Evolutionary conservation across 2,113 vertebrate genomes (phyloP).

Genomic region (Potamarius usumacintae): DNA sequence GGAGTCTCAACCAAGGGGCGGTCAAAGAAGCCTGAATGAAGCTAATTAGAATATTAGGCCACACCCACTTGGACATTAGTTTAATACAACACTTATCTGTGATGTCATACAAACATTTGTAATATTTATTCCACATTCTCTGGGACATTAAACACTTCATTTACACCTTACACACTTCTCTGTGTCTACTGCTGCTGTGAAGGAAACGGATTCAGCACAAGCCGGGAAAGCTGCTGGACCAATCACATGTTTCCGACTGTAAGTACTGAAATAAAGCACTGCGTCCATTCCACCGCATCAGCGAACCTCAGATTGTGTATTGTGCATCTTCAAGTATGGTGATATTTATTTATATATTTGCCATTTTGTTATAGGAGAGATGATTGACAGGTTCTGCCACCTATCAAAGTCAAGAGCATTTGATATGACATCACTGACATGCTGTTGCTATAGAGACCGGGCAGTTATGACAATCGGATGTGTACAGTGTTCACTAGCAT

Average conservation of each 20-base stretch:
- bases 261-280: not conserved
- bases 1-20: not conserved
- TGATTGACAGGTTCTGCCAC: conserved; percentile 7
- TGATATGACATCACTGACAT: conserved; percentile 43
- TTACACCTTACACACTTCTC: not conserved
- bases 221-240: not conserved
- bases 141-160: conserved; percentile 6
- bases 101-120: not conserved
- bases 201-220: not conserved
- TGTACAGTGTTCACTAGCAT: conserved; percentile 74
- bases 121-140: not conserved
- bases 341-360: not conserved
- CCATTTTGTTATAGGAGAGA: not conserved
- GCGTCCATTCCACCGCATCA: not conserved
- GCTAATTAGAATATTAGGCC: not conserved
- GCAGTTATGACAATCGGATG: conserved; percentile 52
- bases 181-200: not conserved
- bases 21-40: not conserved
- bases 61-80: not conserved
- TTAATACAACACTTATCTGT: not conserved
- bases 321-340: not conserved
- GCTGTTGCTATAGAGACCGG: conserved; percentile 47
- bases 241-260: not conserved
- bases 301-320: not conserved
- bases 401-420: not conserved